A percentile compares a stretch with the other conserved stretches of the same genome.
Evolutionary conservation across 1,140 invertebrate species (phyloP).

Genomic region (Scaptomyza montana): DNA sequence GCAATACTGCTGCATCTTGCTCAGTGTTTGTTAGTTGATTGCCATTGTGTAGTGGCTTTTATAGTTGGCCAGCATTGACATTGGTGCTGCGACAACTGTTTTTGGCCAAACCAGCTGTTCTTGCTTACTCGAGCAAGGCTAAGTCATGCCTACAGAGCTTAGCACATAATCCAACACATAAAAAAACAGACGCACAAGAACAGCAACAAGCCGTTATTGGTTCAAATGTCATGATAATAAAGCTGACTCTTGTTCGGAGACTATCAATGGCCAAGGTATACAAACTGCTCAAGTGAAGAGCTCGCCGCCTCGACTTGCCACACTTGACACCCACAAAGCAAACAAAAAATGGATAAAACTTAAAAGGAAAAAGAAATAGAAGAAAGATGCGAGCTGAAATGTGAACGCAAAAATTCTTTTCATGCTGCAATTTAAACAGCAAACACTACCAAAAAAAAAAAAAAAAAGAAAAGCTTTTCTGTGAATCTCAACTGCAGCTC

Average conservation of each 20-base stretch:
- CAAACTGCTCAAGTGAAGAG: slow-evolving; percentile 39
- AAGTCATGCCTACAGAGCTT: slow-evolving; percentile 21
- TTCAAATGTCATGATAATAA: slow-evolving; percentile 49
- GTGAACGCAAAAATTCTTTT: slow-evolving; percentile 71
- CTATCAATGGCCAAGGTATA: slow-evolving; percentile 72
- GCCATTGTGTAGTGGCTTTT: slow-evolving; percentile 20
- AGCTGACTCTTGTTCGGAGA: slow-evolving; percentile 42
- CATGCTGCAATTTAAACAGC: slow-evolving; percentile 78
- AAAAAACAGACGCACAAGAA: slow-evolving; percentile 25
- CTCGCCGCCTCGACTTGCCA: slow-evolving; percentile 47
- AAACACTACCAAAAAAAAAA: slow-evolving; percentile 48
- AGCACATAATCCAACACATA: slow-evolving; percentile 33
- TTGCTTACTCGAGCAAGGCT: slow-evolving; percentile 19
- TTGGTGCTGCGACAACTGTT: slow-evolving; percentile 57
- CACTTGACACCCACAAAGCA: slow-evolving; percentile 57
- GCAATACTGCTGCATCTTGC: slow-evolving; percentile 27
- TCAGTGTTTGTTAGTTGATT: slow-evolving; percentile 17
- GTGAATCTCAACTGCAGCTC: slow-evolving; percentile 59
- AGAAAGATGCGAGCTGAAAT: slow-evolving; percentile 72
- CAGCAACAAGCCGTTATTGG: slow-evolving; percentile 44
- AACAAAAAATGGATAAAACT: slow-evolving; percentile 13
- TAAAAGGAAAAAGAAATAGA: slow-evolving; percentile 32
- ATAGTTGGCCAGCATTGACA: slow-evolving; percentile 41
- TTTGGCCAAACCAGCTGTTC: slow-evolving; percentile 48
- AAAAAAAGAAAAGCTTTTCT: slow-evolving; percentile 8